Conservation (phyloP, 2,113 vertebrate species). For the Cranoglanis bouderius region DNA sequence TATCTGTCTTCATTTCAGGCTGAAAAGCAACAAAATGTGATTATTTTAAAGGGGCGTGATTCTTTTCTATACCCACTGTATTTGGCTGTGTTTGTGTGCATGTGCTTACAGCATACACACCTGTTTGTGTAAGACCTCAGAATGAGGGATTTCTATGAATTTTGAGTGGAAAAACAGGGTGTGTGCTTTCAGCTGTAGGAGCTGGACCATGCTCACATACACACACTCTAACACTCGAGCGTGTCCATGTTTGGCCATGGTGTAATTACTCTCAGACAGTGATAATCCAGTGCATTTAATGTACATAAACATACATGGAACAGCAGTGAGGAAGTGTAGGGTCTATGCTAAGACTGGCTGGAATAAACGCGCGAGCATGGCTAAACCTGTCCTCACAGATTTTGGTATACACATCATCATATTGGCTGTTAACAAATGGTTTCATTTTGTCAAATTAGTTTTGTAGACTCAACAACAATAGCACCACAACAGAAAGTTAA, state of each 20-base stretch:
- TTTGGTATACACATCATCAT: not conserved
- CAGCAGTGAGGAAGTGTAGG: not conserved
- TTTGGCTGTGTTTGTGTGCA: not conserved
- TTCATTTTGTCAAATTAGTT: not conserved
- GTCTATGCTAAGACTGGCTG: not conserved
- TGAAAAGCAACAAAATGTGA: too few species aligned
- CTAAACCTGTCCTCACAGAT: not conserved
- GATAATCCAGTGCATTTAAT: not conserved
- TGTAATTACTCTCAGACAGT: not conserved
- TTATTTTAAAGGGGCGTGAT: too few species aligned
- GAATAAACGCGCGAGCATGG: not conserved
- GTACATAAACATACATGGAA: not conserved
- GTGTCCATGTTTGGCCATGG: not conserved
- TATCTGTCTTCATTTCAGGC: too few species aligned
- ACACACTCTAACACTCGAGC: not conserved
- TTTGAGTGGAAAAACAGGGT: not conserved
- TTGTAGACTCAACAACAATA: not conserved
- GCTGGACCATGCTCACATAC: not conserved
- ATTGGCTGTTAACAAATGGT: not conserved
- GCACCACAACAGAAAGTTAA: not conserved
- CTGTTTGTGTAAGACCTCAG: not conserved
- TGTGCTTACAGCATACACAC: not conserved
- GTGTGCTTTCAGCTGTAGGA: not conserved
- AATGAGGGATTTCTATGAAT: not conserved
- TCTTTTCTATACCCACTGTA: too few species aligned